A percentile compares a stretch with the other conserved stretches of the same genome.
Evolutionary conservation across 2,113 vertebrate genomes (phyloP).

Genomic region (Ceratotherium simum): DNA sequence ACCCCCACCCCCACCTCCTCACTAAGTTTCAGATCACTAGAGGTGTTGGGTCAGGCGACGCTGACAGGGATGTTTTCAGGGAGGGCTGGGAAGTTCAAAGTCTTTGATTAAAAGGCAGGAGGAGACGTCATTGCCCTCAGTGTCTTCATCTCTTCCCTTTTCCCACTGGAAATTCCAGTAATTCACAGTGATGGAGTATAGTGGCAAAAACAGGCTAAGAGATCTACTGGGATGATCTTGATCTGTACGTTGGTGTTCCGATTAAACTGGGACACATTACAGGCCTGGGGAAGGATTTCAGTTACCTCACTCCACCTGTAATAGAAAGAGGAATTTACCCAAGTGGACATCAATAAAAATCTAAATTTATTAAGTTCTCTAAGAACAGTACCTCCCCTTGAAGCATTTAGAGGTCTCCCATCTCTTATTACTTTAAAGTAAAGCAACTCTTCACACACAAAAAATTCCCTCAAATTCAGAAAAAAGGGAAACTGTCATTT

Average conservation of each 20-base stretch:
- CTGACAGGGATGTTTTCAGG: background rate
- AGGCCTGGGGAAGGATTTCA: background rate
- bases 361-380: background rate
- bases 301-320: background rate
- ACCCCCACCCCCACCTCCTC: rapidly evolving
- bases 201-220: background rate
- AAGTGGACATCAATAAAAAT: conserved; percentile 30
- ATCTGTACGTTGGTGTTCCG: background rate
- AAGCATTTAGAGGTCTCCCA: background rate
- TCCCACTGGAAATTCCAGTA: background rate
- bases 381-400: background rate
- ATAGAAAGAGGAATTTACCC: background rate
- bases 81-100: background rate
- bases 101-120: background rate
- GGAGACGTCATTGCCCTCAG: background rate
- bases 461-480: background rate
- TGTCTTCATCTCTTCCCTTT: background rate
- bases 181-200: background rate
- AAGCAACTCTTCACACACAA: background rate
- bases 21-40: background rate
- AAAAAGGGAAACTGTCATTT: background rate
- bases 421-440: background rate
- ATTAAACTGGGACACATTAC: background rate
- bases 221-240: background rate
- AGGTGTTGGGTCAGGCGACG: background rate